Conservation (phyloP, 2,797 vertebrate genomes). For the Graptemys geographica region DNA sequence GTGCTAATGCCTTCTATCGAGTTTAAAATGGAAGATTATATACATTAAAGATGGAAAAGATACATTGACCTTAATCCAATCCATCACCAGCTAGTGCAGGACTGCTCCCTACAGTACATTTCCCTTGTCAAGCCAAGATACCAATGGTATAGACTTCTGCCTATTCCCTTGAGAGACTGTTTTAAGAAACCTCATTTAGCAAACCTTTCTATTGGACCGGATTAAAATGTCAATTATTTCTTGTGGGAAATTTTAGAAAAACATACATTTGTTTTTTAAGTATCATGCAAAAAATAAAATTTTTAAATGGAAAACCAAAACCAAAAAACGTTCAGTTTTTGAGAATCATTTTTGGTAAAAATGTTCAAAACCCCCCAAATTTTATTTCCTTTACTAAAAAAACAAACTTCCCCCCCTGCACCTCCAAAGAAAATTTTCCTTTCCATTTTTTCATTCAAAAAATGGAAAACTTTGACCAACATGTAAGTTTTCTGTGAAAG, state of each 20-base stretch:
- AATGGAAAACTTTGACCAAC: not conserved
- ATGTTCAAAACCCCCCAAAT: not conserved
- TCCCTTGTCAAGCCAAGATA: not conserved
- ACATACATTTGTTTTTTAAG: not conserved
- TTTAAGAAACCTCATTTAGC: not conserved
- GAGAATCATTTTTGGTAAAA: not conserved
- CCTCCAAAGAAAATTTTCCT: not conserved
- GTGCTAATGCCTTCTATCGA: not conserved
- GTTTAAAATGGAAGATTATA: not conserved
- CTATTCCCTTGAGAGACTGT: not conserved
- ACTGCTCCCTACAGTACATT: not conserved
- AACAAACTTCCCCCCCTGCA: not conserved
- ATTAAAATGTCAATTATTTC: not conserved
- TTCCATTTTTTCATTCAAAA: not conserved
- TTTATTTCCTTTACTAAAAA: not conserved
- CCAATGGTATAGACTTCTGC: not conserved
- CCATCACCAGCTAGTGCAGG: not conserved
- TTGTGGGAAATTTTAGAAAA: not conserved
- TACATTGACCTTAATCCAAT: not conserved
- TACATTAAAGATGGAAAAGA: not conserved
- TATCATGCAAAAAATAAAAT: not conserved
- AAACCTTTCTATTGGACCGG: not conserved
- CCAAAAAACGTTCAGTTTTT: not conserved
- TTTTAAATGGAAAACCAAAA: not conserved
- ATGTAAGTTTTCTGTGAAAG: not conserved